Base-by-base conservation (phyloP, 1,140 invertebrate species). In the Sogatella furcifera region DNA sequence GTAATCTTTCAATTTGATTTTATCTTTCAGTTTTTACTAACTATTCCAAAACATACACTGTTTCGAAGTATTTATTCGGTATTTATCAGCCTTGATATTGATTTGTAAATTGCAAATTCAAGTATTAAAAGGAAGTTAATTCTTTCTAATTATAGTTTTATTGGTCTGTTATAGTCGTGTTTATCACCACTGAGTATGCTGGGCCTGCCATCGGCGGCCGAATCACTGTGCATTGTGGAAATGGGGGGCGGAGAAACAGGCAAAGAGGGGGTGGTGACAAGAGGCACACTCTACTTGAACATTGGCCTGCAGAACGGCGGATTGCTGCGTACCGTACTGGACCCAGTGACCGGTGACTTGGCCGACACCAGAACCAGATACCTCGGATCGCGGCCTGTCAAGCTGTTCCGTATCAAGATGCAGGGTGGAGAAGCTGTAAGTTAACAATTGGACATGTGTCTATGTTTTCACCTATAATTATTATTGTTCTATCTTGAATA, bases 221-320 rank as follows among this genome's bases (percentile, higher is more conserved):
- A 99, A 75, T 97, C 95, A 21, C 77, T 99, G 6, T 97, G 95
- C 72, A 92, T 99, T 65, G 92, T 98, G 9, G 95, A 99, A 77
- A 90, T 91, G 81, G 84, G 83, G 43, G 81, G 80, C 31, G 77
- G 78, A 1, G 84, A 83, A 66, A 84, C 84, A 76, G 76, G 78
- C 8, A 81, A 84, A 59, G 80, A 81, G 11, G 34, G 34, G 81
- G 81, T 9, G 1, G 34, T 38, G 9, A 76, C 79, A 8, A 81
- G 78, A 56, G 82, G 86, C 61, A 86, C 90, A 9, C 78, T 99
- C 3, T 98, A 98, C 77, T 79, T 99, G 8, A 98, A 99, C 72
- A 97, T 99, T 76, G 97, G 97, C 11, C 75, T 99, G 13, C 89
- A 96, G 77, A 99, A 99, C 76, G 97, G 97, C 54, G 95, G 96